Evolutionary conservation across 2,113 vertebrate species (phyloP).

Genomic region (Patagioenas fasciata): DNA sequence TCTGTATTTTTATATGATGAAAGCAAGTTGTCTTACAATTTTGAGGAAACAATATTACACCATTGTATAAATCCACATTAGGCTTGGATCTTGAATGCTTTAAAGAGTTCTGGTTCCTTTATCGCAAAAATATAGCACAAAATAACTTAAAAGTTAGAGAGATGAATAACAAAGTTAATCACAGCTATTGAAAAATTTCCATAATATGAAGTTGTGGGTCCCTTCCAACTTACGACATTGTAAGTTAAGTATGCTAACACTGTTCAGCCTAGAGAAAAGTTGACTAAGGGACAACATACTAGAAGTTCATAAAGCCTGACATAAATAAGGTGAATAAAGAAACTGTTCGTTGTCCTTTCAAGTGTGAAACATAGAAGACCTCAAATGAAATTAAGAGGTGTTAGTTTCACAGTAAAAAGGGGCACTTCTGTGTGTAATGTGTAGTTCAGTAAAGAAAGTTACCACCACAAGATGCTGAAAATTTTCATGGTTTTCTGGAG

Average conservation of each 20-base stretch:
- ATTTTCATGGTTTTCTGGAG: background rate
- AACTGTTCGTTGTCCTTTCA: background rate
- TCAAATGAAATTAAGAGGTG: background rate
- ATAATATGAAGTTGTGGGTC: background rate
- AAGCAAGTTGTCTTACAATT: slow-evolving; percentile 14
- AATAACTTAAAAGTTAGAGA: background rate
- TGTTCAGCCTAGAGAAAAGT: background rate
- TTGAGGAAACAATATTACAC: slow-evolving; percentile 13
- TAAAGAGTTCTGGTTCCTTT: background rate
- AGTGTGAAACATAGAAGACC: background rate
- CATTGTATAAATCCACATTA: slow-evolving; percentile 19
- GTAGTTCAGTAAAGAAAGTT: background rate
- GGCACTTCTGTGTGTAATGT: background rate
- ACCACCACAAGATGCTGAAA: background rate
- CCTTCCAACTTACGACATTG: too few relatives aligned
- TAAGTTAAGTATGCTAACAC: background rate
- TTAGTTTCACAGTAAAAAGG: background rate
- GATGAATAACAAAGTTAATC: slow-evolving; percentile 1
- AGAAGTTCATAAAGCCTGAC: background rate
- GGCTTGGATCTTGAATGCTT: background rate
- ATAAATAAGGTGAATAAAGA: background rate
- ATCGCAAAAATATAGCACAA: slow-evolving; percentile 17
- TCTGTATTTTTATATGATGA: background rate
- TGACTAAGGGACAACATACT: background rate
- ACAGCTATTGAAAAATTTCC: background rate